Evolutionary conservation across 1,140 invertebrate species (phyloP).

Genomic region (Schlechtendalia chinensis): DNA sequence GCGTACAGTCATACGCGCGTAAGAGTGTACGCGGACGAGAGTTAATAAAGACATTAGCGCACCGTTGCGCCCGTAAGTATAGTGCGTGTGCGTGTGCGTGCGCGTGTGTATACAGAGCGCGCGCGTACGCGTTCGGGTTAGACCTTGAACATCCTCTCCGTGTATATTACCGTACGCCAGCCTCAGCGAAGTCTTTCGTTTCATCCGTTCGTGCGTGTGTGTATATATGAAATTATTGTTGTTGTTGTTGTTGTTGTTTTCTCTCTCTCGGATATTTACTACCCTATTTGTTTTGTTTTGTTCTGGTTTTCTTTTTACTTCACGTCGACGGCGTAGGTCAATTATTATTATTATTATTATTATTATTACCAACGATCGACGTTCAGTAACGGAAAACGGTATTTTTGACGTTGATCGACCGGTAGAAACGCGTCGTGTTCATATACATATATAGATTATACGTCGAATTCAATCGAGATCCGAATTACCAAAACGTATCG

Average conservation of each 20-base stretch:
- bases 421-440: too few relatives aligned
- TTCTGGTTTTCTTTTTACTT: too few relatives aligned
- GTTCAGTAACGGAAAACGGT: too few relatives aligned
- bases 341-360: too few relatives aligned
- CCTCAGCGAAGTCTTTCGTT: neutral
- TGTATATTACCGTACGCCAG: neutral
- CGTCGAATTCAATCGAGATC: too few relatives aligned
- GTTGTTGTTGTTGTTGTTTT: neutral
- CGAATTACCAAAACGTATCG: too few relatives aligned
- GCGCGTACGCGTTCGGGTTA: neutral
- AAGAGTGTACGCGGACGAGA: neutral
- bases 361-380: too few relatives aligned
- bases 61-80: slow-evolving; percentile 1
- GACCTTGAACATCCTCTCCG: slow-evolving; percentile 23
- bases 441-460: too few relatives aligned
- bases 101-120: neutral
- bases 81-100: neutral
- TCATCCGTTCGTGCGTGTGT: neutral
- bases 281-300: too few relatives aligned
- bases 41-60: slow-evolving; percentile 50
- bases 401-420: too few relatives aligned
- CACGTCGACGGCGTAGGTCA: too few relatives aligned
- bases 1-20: too few relatives aligned
- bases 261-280: neutral
- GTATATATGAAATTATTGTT: neutral